Conservation (phyloP, 2,888 invertebrate species). For the Kryphioiulus occultus region DNA sequence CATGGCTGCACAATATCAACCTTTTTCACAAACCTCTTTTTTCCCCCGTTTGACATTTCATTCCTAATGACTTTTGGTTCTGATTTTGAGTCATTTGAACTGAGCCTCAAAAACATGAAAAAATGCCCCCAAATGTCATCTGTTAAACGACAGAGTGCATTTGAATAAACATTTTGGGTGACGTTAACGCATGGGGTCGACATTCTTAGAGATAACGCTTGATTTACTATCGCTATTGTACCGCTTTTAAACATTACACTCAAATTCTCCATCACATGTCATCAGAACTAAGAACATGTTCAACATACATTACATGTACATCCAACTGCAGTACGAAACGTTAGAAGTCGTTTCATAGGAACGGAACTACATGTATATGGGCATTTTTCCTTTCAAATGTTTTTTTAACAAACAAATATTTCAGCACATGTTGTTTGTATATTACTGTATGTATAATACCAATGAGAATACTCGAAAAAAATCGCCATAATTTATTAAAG, state of each 20-base stretch:
- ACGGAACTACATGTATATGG: too few species aligned
- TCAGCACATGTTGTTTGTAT: too few species aligned
- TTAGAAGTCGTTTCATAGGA: too few species aligned
- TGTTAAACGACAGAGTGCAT: slow-evolving; percentile 39
- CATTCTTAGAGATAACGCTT: slow-evolving; percentile 2
- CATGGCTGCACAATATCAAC: slow-evolving; percentile 39
- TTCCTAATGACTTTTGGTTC: slow-evolving; percentile 36
- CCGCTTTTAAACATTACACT: neutral
- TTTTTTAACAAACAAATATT: too few species aligned
- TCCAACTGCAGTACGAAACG: too few species aligned
- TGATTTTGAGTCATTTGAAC: slow-evolving; percentile 27
- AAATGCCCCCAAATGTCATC: neutral
- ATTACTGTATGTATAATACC: too few species aligned
- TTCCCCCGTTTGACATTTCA: neutral
- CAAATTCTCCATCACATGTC: too few species aligned
- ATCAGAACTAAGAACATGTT: too few species aligned
- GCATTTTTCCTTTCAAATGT: too few species aligned
- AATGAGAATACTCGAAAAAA: too few species aligned
- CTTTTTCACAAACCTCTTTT: neutral
- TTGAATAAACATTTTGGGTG: neutral
- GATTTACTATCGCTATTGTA: slow-evolving; percentile 3
- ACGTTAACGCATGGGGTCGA: neutral
- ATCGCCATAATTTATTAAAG: too few species aligned
- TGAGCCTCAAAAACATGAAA: neutral
- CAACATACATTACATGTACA: too few species aligned